Base-by-base conservation (phyloP, 1,140 invertebrate species). In the Papilio xuthus region DNA sequence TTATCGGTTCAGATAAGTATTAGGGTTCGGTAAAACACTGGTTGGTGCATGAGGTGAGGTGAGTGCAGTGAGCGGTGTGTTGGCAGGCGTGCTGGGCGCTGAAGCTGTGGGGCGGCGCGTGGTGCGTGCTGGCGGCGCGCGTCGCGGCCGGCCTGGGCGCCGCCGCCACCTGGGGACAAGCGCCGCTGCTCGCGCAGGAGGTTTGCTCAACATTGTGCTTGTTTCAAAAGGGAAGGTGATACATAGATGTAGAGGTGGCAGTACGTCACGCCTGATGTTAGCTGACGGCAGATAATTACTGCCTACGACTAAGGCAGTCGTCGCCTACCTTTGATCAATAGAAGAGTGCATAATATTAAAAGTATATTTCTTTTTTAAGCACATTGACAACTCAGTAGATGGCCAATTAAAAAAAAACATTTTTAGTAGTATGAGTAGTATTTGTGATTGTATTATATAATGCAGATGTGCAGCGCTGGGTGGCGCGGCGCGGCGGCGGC, bases 401-500 rank as follows among this genome's bases (percentile, higher is more conserved):
- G 7, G 32, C 0, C 32, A 37, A 37, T 37, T 37, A 13, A 1
- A 26, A 32, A 32, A 69, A 26, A 69, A 7, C 20, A 32, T 23
- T 12, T 26, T 28, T 26, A 7, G 32, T 23, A 20, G 42, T 18
- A 8, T 41, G 32, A 47, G 73, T 32, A 23, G 13, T 78, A 6
- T 32, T 32, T 32, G 32, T 37, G 7, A 37, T 37, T 7, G 32
- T 37, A 37, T 37, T 6, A 37, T 37, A 37, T 37, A 37, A 37
- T 37, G 15, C 82, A 90, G 88, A 90, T 90, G 89, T 90, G 88
- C 78, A 80, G 81, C 73, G 77, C 26, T 53, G 12, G 56, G 12
- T 86, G 84, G 81, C 82, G 85, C 8, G 90, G 90, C 32, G 89
- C 90, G n/a, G 89, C 90, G 6, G 86, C 85, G 75, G 79, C 88